A percentile compares a stretch with the other conserved stretches of the same genome.
phyloP scores from a whole-genome alignment of 2,888 invertebrate genomes.

The Heteromyza rotundicornis region DNA sequence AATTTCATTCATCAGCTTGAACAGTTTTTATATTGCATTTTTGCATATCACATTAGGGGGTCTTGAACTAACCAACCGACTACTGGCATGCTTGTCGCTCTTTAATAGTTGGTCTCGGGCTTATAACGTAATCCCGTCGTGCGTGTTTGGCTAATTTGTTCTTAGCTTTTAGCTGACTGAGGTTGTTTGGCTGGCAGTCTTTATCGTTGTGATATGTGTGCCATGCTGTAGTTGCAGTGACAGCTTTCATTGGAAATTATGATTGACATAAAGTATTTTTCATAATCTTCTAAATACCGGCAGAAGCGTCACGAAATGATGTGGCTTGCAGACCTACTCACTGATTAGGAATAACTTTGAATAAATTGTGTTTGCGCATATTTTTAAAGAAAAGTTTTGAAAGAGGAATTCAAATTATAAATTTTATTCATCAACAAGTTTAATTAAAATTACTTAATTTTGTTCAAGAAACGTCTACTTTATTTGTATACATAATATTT shows the following conservation, averaged over 20 bases:
- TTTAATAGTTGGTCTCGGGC: background rate
- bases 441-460: no score
- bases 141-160: no score
- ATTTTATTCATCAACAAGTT: no score
- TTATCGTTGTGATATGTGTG: background rate
- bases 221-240: background rate
- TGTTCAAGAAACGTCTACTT: no score
- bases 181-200: background rate
- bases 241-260: slow-evolving; percentile 14
- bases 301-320: background rate
- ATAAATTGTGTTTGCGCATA: no score
- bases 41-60: slow-evolving; percentile 15
- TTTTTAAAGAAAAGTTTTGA: no score
- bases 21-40: background rate
- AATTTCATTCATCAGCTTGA: slow-evolving; percentile 20
- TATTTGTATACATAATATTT: no score
- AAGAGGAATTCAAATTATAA: no score
- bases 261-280: slow-evolving; percentile 22
- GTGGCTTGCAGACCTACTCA: no score
- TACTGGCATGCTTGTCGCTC: no score
- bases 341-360: no score
- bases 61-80: background rate
- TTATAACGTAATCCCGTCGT: background rate
- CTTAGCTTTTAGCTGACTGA: background rate
- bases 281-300: slow-evolving; percentile 19